Evolutionary conservation across 2,113 vertebrate species (phyloP), one percentile per base, ranked within the genome.

Genomic region (Scatophagus argus): DNA sequence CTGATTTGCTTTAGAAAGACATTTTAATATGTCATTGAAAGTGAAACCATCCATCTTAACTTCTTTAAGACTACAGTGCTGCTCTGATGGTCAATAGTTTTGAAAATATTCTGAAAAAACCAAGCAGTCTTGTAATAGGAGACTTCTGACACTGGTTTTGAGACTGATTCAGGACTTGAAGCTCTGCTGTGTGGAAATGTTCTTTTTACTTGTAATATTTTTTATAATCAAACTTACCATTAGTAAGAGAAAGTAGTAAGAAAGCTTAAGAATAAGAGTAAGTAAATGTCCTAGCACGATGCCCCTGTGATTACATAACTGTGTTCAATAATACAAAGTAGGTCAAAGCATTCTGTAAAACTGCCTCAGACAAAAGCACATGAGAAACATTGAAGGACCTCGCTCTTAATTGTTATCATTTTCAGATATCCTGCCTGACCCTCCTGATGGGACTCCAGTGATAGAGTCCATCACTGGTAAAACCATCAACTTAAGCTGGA

Each of bases 371-470:
- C n/a, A 0, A 27, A 13, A 32, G 0, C 23, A 44, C 11, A 60
- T 51, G 25, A 39, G 38, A 67, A 23, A 52, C 21, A 68, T 41
- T 19, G 13, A 9, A 32, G 6, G 11, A 38, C 11, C 27, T 81
- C 14, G 82, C n/a, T 59, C 51, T 74, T 6, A 19, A 23, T 14
- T 44, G 23, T 74, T 27, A 77, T 67, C 0, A 25, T 84, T 83
- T 84, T 52, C 92, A 99, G 98, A 99, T 66, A 96, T 99, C 85
- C 96, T 99, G 70, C 98, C 98, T 1, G 96, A 96, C 2, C 96
- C 98, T 7, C 98, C 98, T 0, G 97, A 98, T 0, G 98, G 98
- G 0, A 94, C 94, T 3, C 97, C 98, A 0, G 90, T 93, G 1
- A 93, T 99, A 44, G 93, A 95, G 17, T 94, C 87, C 19, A 96